phyloP scores from a whole-genome alignment of 2,888 invertebrate species.

The Eupelmus urozonus region DNA sequence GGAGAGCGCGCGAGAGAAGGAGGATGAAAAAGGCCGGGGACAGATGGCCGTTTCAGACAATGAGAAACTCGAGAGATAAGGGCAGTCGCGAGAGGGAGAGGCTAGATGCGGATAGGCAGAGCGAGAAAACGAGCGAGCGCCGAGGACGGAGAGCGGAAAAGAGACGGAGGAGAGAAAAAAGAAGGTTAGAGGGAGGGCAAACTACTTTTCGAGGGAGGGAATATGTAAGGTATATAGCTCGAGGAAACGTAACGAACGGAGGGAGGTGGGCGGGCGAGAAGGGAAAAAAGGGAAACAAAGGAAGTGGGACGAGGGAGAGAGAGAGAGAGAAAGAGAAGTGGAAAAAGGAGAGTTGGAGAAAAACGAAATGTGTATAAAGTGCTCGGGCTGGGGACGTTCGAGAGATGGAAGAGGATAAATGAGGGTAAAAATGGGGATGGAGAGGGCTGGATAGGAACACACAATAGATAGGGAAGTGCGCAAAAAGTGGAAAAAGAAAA shows the following conservation, averaged over 20 bases:
- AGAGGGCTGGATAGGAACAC: slow-evolving; percentile 1
- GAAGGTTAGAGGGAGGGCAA: slow-evolving; percentile 58
- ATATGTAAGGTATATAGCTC: slow-evolving; percentile 25
- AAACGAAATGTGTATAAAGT: slow-evolving; percentile 34
- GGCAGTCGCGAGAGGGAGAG: slow-evolving; percentile 59
- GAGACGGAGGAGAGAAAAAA: slow-evolving; percentile 41
- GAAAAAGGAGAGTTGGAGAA: slow-evolving; percentile 37
- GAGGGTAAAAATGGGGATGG: slow-evolving; percentile 30
- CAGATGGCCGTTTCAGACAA: slow-evolving; percentile 77
- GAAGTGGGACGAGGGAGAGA: slow-evolving; percentile 38
- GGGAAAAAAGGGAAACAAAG: slow-evolving; percentile 46
- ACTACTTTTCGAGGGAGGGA: slow-evolving; percentile 60
- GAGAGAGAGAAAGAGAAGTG: slow-evolving; percentile 53
- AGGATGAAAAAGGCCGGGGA: slow-evolving; percentile 75
- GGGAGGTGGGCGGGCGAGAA: slow-evolving; percentile 35
- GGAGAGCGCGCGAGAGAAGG: slow-evolving; percentile 63
- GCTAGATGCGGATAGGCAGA: neutral
- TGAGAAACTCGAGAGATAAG: slow-evolving; percentile 77
- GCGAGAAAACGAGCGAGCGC: slow-evolving; percentile 59
- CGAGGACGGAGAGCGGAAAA: slow-evolving; percentile 52
- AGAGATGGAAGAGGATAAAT: slow-evolving; percentile 9
- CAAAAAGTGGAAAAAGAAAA: slow-evolving; percentile 33
- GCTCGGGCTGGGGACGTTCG: neutral
- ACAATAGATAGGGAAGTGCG: slow-evolving; percentile 27
- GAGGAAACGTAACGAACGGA: slow-evolving; percentile 58